Conservation (phyloP, 2,797 vertebrate species). For the Gallinago nigripennis region DNA sequence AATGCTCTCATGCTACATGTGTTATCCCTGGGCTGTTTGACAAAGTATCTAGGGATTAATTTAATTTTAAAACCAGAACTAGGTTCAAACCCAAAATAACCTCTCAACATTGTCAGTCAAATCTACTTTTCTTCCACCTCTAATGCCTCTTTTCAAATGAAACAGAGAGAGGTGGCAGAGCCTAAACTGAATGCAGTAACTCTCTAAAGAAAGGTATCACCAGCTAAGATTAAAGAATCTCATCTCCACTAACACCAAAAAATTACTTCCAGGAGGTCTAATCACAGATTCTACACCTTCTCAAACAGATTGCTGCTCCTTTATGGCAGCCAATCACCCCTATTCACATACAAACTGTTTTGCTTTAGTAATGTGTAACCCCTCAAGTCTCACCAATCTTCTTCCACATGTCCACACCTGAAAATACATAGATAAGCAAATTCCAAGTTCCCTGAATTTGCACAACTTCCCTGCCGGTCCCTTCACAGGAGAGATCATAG, state of each 20-base stretch:
- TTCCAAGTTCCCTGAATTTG: not conserved
- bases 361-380: not conserved
- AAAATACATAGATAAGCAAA: slow-evolving; percentile 42
- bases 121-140: not conserved
- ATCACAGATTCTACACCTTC: not conserved
- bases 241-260: not conserved
- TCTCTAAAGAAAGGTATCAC: not conserved
- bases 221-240: not conserved
- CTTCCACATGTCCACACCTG: slow-evolving; percentile 5
- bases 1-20: not conserved
- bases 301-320: not conserved
- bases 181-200: not conserved
- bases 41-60: not conserved
- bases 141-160: not conserved
- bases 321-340: not conserved
- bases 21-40: not conserved
- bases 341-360: not conserved
- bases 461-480: slow-evolving; percentile 23
- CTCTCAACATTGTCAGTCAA: not conserved
- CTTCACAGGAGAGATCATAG: slow-evolving; percentile 59
- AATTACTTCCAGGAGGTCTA: not conserved
- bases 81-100: slow-evolving; percentile 26
- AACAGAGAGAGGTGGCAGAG: not conserved
- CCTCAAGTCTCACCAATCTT: not conserved
- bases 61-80: slow-evolving; percentile 6